phyloP scores from a whole-genome alignment of 1,140 invertebrate species.

The Drosophila lacertosa region DNA sequence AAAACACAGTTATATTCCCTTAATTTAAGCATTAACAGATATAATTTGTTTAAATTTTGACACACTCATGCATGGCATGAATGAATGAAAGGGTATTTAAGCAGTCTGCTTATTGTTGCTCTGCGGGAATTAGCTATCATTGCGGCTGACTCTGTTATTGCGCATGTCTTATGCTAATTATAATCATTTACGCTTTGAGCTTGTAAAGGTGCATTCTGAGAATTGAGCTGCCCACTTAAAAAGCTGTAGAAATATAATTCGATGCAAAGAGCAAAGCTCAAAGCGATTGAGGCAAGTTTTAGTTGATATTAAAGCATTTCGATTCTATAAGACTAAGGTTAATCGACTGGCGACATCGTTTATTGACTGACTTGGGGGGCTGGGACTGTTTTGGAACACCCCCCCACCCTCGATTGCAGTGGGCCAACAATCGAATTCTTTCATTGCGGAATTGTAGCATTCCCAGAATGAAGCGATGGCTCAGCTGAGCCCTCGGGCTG shows the following conservation, averaged over 20 bases:
- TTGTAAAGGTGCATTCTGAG: slow-evolving; percentile 16
- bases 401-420: background rate
- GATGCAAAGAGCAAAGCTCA: slow-evolving; percentile 20
- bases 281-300: background rate
- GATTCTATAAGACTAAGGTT: background rate
- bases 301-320: background rate
- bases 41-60: background rate
- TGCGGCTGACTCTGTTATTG: background rate
- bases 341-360: slow-evolving; percentile 4
- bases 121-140: background rate
- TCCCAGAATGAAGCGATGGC: slow-evolving; percentile 17
- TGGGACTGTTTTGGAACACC: background rate
- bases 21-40: no score
- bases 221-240: slow-evolving; percentile 24
- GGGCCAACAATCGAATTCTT: slow-evolving; percentile 32
- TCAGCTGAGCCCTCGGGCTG: slow-evolving; percentile 17
- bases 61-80: background rate
- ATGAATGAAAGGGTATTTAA: background rate
- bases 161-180: slow-evolving; percentile 35
- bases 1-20: no score
- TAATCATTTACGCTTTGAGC: slow-evolving; percentile 12
- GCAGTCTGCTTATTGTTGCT: background rate
- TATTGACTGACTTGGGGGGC: slow-evolving; percentile 7
- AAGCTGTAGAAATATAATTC: slow-evolving; percentile 6
- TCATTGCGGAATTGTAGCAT: slow-evolving; percentile 23